These are phyloP conservation scores for Autographa gamma DNA, from an alignment of 2,888 invertebrate genomes.

Conservation along the genomic window DNA sequence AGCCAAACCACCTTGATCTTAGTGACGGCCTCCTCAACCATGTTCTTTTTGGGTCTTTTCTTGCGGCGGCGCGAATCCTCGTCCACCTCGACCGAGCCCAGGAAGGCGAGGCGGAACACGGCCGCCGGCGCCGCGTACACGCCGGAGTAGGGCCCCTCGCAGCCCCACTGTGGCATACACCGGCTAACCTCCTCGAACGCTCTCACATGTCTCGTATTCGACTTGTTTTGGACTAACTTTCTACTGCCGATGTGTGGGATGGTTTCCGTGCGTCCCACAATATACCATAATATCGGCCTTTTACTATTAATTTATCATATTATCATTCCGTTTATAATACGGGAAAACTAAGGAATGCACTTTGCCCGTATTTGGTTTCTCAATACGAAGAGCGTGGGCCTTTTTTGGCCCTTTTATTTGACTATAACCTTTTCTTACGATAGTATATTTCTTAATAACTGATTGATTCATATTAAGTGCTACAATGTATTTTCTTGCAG, in stretches of 20 bases:
- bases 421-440: background rate
- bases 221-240: slow-evolving; percentile 40
- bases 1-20: slow-evolving; percentile 93
- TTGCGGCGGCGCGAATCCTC: slow-evolving; percentile 93
- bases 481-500: background rate
- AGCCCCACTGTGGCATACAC: slow-evolving; percentile 81
- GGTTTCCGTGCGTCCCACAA: background rate
- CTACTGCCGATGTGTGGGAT: background rate
- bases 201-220: slow-evolving; percentile 62
- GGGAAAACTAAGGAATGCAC: too few species aligned
- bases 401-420: background rate
- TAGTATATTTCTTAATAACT: background rate
- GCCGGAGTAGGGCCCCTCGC: slow-evolving; percentile 85
- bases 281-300: background rate
- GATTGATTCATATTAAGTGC: too few species aligned
- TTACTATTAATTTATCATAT: background rate
- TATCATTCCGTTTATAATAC: background rate
- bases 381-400: background rate
- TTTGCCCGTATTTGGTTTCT: background rate
- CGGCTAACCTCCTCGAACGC: slow-evolving; percentile 80
- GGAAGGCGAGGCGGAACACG: slow-evolving; percentile 94
- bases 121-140: slow-evolving; percentile 91
- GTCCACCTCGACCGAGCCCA: slow-evolving; percentile 95
- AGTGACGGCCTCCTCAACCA: slow-evolving; percentile 96
- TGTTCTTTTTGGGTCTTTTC: slow-evolving; percentile 95